These are phyloP conservation scores for Xenus cinereus DNA, from an alignment of 2,113 vertebrate genomes.

Conservation along the genomic window DNA sequence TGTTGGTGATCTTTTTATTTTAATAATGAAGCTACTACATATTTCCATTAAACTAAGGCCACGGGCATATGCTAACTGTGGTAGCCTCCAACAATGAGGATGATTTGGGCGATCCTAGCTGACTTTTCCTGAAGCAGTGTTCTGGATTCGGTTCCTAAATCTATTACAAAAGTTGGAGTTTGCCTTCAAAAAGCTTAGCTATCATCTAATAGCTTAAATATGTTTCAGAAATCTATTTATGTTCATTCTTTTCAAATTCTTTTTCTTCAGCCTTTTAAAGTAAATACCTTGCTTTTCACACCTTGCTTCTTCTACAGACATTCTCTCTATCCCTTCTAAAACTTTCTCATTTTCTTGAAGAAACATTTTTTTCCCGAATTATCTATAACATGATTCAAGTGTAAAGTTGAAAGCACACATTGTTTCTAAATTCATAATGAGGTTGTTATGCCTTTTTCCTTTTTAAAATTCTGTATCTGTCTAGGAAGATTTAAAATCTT, in stretches of 20 bases:
- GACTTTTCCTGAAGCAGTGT: neutral
- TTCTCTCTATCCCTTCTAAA: neutral
- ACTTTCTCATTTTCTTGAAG: neutral
- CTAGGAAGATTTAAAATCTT: neutral
- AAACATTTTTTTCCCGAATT: neutral
- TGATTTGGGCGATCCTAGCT: neutral
- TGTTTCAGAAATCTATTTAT: neutral
- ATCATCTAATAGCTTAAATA: neutral
- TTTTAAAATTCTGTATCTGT: neutral
- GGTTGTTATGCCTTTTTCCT: neutral
- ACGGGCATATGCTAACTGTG: fast-evolving
- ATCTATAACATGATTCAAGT: neutral
- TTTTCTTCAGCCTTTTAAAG: neutral
- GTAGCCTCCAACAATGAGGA: neutral
- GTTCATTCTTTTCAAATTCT: neutral
- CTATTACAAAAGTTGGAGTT: neutral
- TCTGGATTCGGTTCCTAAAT: neutral
- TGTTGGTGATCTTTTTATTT: neutral
- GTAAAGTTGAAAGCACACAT: neutral
- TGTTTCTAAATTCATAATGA: neutral
- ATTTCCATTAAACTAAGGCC: neutral
- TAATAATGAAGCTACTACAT: neutral
- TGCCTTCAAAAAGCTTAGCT: neutral
- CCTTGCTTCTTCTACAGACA: neutral
- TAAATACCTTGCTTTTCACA: neutral